Conservation (phyloP, 2,888 invertebrate species). For the Tetrapedia diversipes region DNA sequence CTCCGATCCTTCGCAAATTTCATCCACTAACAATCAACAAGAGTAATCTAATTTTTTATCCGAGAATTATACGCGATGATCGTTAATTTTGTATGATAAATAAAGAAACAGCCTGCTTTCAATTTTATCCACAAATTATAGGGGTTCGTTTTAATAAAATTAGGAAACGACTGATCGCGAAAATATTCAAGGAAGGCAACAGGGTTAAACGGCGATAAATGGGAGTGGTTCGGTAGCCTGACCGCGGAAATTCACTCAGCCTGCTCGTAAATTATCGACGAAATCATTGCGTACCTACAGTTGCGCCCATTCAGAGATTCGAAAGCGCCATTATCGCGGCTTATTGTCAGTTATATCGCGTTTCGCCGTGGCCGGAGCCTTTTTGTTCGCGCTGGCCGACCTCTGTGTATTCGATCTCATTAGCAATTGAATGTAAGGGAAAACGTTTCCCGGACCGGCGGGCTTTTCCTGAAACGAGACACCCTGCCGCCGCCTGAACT, state of each 20-base stretch:
- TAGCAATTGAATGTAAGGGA: conserved; percentile 47
- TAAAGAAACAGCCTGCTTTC: too few relatives aligned
- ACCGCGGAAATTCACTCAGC: conserved; percentile 42
- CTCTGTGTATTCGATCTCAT: conserved; percentile 28
- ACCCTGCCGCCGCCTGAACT: too few relatives aligned
- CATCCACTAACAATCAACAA: too few relatives aligned
- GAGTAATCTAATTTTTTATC: too few relatives aligned
- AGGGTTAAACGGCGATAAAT: conserved; percentile 61
- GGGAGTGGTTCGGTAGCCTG: conserved; percentile 39
- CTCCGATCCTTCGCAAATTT: too few relatives aligned
- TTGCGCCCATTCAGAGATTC: conserved; percentile 35
- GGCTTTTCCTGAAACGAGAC: conserved; percentile 13
- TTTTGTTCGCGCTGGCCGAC: not conserved
- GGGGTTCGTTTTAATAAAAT: too few relatives aligned
- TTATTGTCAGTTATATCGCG: conserved; percentile 50
- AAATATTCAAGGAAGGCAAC: too few relatives aligned
- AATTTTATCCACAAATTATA: too few relatives aligned
- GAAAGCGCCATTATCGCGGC: conserved; percentile 39
- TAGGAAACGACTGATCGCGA: too few relatives aligned
- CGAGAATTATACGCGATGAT: too few relatives aligned
- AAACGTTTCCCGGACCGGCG: conserved; percentile 15
- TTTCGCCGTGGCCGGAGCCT: conserved; percentile 15
- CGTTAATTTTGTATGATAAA: too few relatives aligned
- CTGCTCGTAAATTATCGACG: conserved; percentile 40
- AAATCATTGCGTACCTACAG: conserved; percentile 39